Base-by-base conservation (phyloP, 1,140 invertebrate genomes). In the Sycophaga agraensis region DNA sequence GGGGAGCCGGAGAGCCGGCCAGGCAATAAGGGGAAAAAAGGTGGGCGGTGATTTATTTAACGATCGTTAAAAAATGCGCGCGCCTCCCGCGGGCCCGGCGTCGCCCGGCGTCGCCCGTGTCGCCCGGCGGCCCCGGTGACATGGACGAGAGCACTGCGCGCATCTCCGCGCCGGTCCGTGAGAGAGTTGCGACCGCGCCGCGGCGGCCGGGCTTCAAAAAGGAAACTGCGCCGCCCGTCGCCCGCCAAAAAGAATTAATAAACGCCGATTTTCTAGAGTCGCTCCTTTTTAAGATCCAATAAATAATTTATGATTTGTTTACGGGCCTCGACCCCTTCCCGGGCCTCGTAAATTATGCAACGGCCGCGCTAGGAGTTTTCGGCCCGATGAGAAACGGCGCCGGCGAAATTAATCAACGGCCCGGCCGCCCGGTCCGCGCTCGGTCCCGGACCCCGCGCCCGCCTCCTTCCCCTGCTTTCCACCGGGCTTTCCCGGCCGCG, bases 251-350 rank as follows among this genome's bases (percentile, higher is more conserved):
- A 48, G 31, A 34, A 54, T 54, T 37, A 55, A 55, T 49, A 55
- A 48, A 61, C 40, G 11, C 6, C 9, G 12, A 34, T 43, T 61
- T 61, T 46, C 59, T 53, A 53, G 31, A 43, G n/a, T 16, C n/a
- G 42, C 34, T 22, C 53, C n/a, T 49, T 49, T 42, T 55, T 56
- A 54, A 31, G 46, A 43, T 56, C 50, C 37, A 56, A 63, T 56
- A 56, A 63, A 63, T 63, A 63, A 56, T 63, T 63, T 63, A 63
- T 63, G 45, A 28, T 63, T 63, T 63, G 60, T 56, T 62, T 63
- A 63, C 37, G 53, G 48, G 17, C 28, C 14, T 16, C 45, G 22
- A 19, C 21, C 17, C n/a, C n/a, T n/a, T n/a, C n/a, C n/a, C n/a
- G n/a, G n/a, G n/a, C n/a, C n/a, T n/a, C n/a, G n/a, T n/a, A n/a